Percentiles rank a stretch among this genome's conserved stretches.
Conservation (phyloP, 2,888 invertebrate species). For the Lucinisca nassula region DNA sequence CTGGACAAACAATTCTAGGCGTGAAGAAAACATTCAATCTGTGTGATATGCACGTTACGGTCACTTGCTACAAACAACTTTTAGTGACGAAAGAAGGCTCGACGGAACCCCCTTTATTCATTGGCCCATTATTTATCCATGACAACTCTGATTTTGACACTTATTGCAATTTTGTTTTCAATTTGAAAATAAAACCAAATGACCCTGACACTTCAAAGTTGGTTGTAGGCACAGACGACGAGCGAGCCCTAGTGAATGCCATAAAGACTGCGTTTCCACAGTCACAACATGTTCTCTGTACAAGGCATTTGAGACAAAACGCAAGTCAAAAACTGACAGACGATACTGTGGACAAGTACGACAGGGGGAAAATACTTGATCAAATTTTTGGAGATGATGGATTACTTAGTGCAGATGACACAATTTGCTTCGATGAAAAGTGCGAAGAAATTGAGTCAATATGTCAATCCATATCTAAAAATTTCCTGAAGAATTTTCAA, state of each 20-base stretch:
- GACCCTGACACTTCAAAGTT: neutral
- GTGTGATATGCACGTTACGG: slow-evolving; percentile 58
- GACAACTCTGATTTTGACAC: slow-evolving; percentile 62
- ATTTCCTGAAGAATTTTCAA: slow-evolving; percentile 28
- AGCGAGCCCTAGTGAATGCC: slow-evolving; percentile 34
- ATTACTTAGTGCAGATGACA: slow-evolving; percentile 23
- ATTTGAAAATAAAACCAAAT: slow-evolving; percentile 44
- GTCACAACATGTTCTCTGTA: slow-evolving; percentile 31
- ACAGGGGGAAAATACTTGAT: slow-evolving; percentile 12
- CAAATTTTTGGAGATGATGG: slow-evolving; percentile 40
- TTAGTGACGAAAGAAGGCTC: slow-evolving; percentile 23
- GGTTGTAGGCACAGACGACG: slow-evolving; percentile 36
- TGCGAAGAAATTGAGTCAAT: slow-evolving; percentile 37
- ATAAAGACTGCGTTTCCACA: slow-evolving; percentile 16
- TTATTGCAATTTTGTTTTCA: slow-evolving; percentile 43
- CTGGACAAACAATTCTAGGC: slow-evolving; percentile 42
- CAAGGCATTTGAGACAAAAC: slow-evolving; percentile 31
- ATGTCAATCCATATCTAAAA: neutral
- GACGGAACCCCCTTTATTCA: slow-evolving; percentile 47
- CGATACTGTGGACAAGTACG: slow-evolving; percentile 17
- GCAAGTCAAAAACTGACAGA: slow-evolving; percentile 24
- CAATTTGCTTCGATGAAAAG: slow-evolving; percentile 37
- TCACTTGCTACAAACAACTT: slow-evolving; percentile 56
- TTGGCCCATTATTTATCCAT: slow-evolving; percentile 59
- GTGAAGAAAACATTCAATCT: slow-evolving; percentile 57